Conservation (phyloP, 2,888 invertebrate genomes). For the Carterocephalus palaemon region DNA sequence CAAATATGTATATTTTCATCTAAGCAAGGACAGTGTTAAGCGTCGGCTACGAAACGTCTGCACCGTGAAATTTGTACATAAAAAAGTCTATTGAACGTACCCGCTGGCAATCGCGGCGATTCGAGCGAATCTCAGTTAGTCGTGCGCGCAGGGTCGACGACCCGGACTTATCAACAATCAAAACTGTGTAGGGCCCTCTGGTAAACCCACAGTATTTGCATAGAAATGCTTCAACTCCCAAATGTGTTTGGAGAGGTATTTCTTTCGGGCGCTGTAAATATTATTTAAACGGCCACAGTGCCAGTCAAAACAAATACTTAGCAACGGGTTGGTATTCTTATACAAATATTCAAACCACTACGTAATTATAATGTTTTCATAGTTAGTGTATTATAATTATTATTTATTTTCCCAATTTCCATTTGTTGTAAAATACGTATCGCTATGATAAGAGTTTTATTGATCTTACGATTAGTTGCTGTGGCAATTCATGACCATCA, state of each 20-base stretch:
- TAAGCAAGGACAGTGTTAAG: slow-evolving; percentile 12
- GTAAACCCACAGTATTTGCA: slow-evolving; percentile 31
- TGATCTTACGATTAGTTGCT: too few species aligned
- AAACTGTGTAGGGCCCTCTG: slow-evolving; percentile 54
- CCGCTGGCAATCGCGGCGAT: slow-evolving; percentile 50
- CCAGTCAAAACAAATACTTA: too few species aligned
- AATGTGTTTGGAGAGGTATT: slow-evolving; percentile 15
- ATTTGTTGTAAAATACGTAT: neutral
- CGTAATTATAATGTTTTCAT: too few species aligned
- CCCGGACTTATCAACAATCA: slow-evolving; percentile 70
- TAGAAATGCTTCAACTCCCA: slow-evolving; percentile 17
- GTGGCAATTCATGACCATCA: too few species aligned
- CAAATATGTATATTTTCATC: slow-evolving; percentile 25
- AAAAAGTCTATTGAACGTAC: slow-evolving; percentile 41
- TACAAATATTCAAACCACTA: too few species aligned
- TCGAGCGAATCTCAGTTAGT: slow-evolving; percentile 58
- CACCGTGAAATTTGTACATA: slow-evolving; percentile 30
- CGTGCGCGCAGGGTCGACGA: slow-evolving; percentile 67
- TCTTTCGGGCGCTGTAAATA: slow-evolving; percentile 25
- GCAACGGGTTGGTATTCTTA: too few species aligned
- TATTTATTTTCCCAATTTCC: neutral
- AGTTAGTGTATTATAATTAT: too few species aligned
- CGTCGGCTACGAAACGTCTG: slow-evolving; percentile 15
- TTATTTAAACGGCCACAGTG: slow-evolving; percentile 20
- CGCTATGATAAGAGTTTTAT: too few species aligned